These are phyloP conservation scores for Spodoptera exigua DNA, from an alignment of 2,888 invertebrate genomes.

Conservation along the genomic window DNA sequence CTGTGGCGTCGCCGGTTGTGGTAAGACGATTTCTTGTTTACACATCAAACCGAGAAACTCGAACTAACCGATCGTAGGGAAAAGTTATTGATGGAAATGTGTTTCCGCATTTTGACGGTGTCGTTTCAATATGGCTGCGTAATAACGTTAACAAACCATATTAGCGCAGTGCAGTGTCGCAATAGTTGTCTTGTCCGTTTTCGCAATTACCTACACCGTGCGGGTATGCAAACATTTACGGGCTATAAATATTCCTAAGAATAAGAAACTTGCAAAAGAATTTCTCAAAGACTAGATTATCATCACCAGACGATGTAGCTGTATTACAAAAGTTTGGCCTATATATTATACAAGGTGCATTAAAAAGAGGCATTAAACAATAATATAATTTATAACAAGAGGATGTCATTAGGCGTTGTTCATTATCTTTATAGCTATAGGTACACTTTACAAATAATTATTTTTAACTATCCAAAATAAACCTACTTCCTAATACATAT, in stretches of 20 bases:
- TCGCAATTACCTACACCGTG: constrained; percentile 69
- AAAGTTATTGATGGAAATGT: constrained; percentile 70
- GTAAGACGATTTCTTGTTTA: constrained; percentile 80
- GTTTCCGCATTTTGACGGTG: constrained; percentile 74
- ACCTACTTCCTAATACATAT: too few species aligned
- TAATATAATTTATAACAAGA: too few species aligned
- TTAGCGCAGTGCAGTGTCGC: constrained; percentile 64
- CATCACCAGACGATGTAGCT: too few species aligned
- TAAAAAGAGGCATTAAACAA: too few species aligned
- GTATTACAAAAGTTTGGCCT: too few species aligned
- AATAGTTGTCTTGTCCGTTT: constrained; percentile 71
- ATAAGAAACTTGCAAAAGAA: constrained; percentile 19
- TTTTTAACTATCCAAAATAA: too few species aligned
- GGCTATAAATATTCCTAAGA: constrained; percentile 30
- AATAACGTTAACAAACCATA: constrained; percentile 69
- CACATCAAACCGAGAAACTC: constrained; percentile 67
- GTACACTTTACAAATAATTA: too few species aligned
- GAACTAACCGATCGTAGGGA: constrained; percentile 74
- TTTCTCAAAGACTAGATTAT: too few species aligned
- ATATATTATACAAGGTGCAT: too few species aligned
- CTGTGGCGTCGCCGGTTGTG: constrained; percentile 85
- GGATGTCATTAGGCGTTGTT: too few species aligned
- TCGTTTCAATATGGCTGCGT: constrained; percentile 76
- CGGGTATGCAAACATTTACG: constrained; percentile 59
- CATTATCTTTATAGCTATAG: too few species aligned